Conservation (phyloP, 2,888 invertebrate species). For the Eugnorisma glareosa region DNA sequence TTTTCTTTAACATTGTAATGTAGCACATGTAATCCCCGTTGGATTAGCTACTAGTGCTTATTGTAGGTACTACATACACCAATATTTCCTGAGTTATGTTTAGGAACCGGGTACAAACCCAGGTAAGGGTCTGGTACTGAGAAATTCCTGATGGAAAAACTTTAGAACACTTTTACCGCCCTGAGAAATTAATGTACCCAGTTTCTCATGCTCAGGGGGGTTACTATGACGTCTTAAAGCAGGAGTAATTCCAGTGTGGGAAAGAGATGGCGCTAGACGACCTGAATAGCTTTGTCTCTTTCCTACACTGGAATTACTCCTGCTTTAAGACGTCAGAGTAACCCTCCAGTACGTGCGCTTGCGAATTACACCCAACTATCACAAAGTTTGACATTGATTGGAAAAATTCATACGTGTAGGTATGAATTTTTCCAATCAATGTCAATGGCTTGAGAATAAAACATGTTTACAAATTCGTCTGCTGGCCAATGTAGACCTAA, state of each 20-base stretch:
- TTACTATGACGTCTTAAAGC: too few species aligned
- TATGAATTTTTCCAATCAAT: too few species aligned
- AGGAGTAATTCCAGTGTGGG: too few species aligned
- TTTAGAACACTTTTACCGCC: too few species aligned
- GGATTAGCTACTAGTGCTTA: neutral
- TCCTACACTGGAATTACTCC: too few species aligned
- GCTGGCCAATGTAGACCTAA: neutral
- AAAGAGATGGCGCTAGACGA: too few species aligned
- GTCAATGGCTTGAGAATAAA: neutral
- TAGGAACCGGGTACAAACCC: too few species aligned
- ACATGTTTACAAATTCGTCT: neutral
- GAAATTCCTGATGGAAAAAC: neutral
- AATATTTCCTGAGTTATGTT: too few species aligned
- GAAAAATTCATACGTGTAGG: neutral
- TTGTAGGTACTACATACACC: neutral
- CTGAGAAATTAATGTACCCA: too few species aligned
- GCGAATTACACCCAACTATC: neutral
- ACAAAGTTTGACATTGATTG: neutral
- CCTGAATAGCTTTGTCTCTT: too few species aligned
- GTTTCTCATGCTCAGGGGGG: too few species aligned
- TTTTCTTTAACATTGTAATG: neutral
- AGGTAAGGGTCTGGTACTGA: neutral
- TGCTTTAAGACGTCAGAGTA: too few species aligned
- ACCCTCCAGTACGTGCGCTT: neutral
- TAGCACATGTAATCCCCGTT: neutral